Evolutionary conservation across 2,888 invertebrate species (phyloP), one percentile per base, ranked within the genome.

Genomic region (Calliphora vomitoria): DNA sequence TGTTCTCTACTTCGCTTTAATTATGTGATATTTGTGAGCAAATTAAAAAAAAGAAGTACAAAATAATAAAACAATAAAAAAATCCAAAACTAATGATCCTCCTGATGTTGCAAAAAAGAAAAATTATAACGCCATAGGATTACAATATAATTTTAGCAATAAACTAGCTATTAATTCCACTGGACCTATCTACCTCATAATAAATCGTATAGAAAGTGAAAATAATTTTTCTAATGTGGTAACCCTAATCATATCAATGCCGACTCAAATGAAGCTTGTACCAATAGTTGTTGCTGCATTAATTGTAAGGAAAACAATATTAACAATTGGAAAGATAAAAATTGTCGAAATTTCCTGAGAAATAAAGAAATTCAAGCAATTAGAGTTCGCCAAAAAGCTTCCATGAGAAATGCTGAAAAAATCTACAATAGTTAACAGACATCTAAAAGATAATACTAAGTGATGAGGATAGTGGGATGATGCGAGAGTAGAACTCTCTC

Each of bases 331-430:
- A 78, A 78, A 13, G 72, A 66, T 13, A 72, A 66, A 44, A 83
- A 71, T 58, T 83, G 76, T 13, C 75, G 47, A 35, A 38, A 71
- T n/a, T 69, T 83, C 47, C 15, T 69, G 76, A 68, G 60, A 69
- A 53, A 76, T 6, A 76, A 82, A 60, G 68, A 82, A 69, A 68
- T 25, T 25, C 25, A 25, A 25, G 25, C 25, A 25, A 25, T 25
- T 25, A 25, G 25, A 25, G 25, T 25, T 25, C 25, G 1, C 25
- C 25, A 25, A 25, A 25, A 25, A 25, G 2, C 25, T 1, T 25
- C 25, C 53, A 41, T 55, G 31, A 18, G 66, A 64, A 69, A 66
- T 60, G 69, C 69, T 35, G 55, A 38, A 62, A 41, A 18, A 10
- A 78, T 50, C n/a, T 78, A 66, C 5, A 78, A 47, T 13, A 47